Base-by-base conservation (phyloP, 2,113 vertebrate genomes). In the Pampusana beccarii region DNA sequence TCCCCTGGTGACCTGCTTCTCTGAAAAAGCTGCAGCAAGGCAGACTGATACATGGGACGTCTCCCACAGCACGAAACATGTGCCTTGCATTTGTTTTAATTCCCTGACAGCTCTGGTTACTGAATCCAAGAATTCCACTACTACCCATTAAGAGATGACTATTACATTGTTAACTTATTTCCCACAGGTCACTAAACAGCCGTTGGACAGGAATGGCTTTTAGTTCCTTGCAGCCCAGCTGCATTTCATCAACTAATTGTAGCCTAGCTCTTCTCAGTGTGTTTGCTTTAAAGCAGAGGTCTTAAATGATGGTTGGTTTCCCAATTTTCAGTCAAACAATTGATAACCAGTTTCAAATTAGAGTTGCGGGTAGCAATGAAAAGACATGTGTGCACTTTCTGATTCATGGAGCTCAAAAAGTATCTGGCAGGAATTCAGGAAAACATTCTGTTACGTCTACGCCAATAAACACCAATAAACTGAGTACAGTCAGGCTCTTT, bases 41-140 rank as follows among this genome's bases (percentile, higher is more conserved):
- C 38, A n/a, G 14, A 65, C 24, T 36, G 28, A 31, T 71, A 53
- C 56, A 36, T 17, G 18, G 69, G 54, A 86, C 2, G 0, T 75
- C 23, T 87, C 44, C 61, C 62, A 57, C 57, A 34, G 53, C 44
- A 19, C 57, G 92, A 81, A 93, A 70, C 7, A 17, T 11, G 9
- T 50, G n/a, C 62, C 77, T 95, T 94, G 60, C 50, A 50, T 92
- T 80, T 79, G 16, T 84, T 92, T 86, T 86, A 46, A 75, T 91
- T 91, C 60, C 80, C 57, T 94, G 48, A 78, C 51, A 87, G 58
- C 57, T 87, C 50, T 84, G 38, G 31, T 91, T 87, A 75, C 66
- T 9, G 3, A 78, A 86, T 53, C 46, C 36, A 87, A 75, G 51
- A 89, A 92, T 91, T 75, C 65, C 58, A 9, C 75, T 87, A 58